Evolutionary conservation across 2,797 vertebrate genomes (phyloP).

Genomic region (Spatula clypeata): DNA sequence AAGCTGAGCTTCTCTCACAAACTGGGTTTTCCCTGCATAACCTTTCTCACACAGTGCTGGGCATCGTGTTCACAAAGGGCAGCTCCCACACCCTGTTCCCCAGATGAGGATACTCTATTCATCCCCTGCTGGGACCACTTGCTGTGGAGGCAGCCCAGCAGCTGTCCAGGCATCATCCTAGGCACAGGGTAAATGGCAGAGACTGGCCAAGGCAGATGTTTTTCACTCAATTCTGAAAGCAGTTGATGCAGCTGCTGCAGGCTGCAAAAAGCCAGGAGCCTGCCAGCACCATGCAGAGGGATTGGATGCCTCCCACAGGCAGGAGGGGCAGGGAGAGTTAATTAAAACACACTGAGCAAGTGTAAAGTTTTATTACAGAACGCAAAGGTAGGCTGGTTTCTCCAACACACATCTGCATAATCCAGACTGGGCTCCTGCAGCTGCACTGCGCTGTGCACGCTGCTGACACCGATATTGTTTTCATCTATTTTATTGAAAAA

Average conservation of each 20-base stretch:
- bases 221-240: not conserved
- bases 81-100: rapidly evolving
- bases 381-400: conserved; percentile 37
- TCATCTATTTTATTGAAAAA: conserved; percentile 26
- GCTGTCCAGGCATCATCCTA: not conserved
- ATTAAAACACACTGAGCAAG: conserved; percentile 49
- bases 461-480: not conserved
- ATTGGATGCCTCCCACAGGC: conserved; percentile 47
- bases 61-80: not conserved
- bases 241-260: not conserved
- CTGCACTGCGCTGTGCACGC: not conserved
- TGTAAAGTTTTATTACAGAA: conserved; percentile 26
- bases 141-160: rapidly evolving
- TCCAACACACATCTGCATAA: conserved; percentile 37
- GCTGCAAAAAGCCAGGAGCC: not conserved
- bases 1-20: not conserved
- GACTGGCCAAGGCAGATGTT: not conserved
- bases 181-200: rapidly evolving
- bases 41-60: not conserved
- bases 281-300: not conserved
- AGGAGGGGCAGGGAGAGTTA: conserved; percentile 40
- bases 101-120: rapidly evolving
- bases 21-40: rapidly evolving
- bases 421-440: conserved; percentile 26
- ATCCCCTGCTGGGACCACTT: rapidly evolving